Evolutionary conservation across 2,888 invertebrate species (phyloP).

Genomic region (Agonum fuliginosum): DNA sequence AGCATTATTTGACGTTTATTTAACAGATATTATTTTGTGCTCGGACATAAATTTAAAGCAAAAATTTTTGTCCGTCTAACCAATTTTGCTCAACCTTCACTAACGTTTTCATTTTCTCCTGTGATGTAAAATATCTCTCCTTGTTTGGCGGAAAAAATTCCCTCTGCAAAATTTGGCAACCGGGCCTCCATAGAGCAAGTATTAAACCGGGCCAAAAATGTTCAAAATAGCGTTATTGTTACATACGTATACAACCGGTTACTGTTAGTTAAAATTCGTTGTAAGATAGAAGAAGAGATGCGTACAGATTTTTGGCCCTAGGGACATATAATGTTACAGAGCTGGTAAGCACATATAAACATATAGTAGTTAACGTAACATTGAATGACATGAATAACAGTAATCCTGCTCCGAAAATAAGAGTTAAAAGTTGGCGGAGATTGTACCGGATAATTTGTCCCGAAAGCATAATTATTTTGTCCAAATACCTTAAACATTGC

Average conservation of each 20-base stretch:
- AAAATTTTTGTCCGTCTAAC: no score
- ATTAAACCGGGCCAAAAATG: constrained; percentile 40
- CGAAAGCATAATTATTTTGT: no score
- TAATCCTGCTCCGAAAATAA: no score
- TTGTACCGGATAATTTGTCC: no score
- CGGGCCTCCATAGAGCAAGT: background rate
- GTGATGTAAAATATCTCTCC: background rate
- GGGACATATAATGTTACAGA: constrained; percentile 9
- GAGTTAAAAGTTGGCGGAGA: no score
- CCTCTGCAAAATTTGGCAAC: background rate
- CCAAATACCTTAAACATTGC: no score
- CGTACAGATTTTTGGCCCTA: constrained; percentile 32
- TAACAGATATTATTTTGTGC: no score
- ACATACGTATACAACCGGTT: constrained; percentile 23
- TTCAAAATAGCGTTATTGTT: constrained; percentile 18
- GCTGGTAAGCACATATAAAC: background rate
- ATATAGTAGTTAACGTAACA: no score
- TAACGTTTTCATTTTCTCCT: background rate
- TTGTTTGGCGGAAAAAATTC: background rate
- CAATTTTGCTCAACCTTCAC: no score
- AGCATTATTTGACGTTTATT: no score
- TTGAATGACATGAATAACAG: no score
- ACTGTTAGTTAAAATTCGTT: constrained; percentile 35
- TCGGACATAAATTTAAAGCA: no score
- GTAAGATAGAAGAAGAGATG: constrained; percentile 31